Percentiles rank a stretch among this genome's conserved stretches.
Evolutionary conservation across 1,140 invertebrate genomes (phyloP).

Genomic region (Latrodectus geometricus): DNA sequence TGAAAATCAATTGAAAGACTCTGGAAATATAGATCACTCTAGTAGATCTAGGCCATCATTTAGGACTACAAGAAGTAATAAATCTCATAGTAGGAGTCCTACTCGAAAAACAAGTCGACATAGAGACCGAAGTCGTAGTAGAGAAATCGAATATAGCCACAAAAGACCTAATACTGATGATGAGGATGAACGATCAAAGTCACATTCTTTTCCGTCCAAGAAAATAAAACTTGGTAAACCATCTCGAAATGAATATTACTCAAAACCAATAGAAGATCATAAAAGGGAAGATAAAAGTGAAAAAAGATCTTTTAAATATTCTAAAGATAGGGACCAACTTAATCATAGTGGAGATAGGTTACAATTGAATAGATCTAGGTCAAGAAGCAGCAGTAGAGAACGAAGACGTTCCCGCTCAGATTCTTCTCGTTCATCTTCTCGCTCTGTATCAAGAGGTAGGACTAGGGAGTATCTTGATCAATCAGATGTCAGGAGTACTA

Average conservation of each 20-base stretch:
- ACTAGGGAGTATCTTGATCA: background rate
- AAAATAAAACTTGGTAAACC: conserved; percentile 3
- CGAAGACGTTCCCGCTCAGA: background rate
- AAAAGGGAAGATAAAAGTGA: conserved; percentile 18
- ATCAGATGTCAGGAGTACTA: background rate
- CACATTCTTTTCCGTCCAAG: conserved; percentile 18
- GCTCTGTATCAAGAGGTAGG: background rate
- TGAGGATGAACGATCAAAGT: conserved; percentile 8
- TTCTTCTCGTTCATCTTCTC: conserved; percentile 22
- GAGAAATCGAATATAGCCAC: conserved; percentile 1
- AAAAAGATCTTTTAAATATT: conserved; percentile 3
- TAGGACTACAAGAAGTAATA: background rate
- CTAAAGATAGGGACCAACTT: conserved; percentile 53
- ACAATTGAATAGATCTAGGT: conserved; percentile 37
- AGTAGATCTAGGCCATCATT: background rate
- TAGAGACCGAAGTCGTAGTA: conserved; percentile 16
- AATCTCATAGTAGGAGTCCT: conserved; percentile 16
- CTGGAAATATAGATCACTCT: background rate
- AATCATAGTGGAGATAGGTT: conserved; percentile 45
- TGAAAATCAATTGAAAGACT: background rate
- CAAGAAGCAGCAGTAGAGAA: conserved; percentile 14
- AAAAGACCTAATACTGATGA: conserved; percentile 2
- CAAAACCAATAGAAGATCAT: background rate
- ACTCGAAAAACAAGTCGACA: background rate
- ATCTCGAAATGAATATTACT: conserved; percentile 1